Base-by-base conservation (phyloP, 2,113 vertebrate genomes). In the Serinus canaria region DNA sequence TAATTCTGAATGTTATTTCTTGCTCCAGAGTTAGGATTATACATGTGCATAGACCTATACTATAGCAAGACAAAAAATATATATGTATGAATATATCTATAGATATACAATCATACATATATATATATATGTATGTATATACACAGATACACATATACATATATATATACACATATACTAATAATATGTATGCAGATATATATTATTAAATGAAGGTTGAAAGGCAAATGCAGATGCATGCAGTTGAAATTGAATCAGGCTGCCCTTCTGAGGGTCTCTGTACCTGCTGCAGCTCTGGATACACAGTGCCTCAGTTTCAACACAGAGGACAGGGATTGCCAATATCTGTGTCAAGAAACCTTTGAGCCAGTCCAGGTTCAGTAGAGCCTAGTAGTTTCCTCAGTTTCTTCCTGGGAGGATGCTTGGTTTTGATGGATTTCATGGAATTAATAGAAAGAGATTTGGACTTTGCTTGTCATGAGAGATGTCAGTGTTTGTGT, bases 311-410 rank as follows among this genome's bases (percentile, higher is more conserved):
- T 88, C n/a, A 37, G 5, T 6, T 15, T 67, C 47, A 50, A 13
- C 1, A 1, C 0, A 0, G 7, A 43, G 30, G 21, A 55, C 2
- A n/a, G 9, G 3, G 11, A 31, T 27, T 60, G 13, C 3, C 11
- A 17, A 9, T 7, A 31, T 1, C 4, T 58, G 66, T 50, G 28
- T 6, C 6, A 83, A 55, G 28, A 53, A 50, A 7, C 39, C 37
- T 69, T 18, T 63, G 25, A 30, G 9, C 4, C 17, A 66, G 6
- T 15, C 3, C 6, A 62, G 3, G 3, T 49, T 56, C 15, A 13
- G 11, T 3, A 47, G 35, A 74, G 7, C 8, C 23, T 13, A 39
- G 9, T 13, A 39, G 9, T 9, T 49, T 12, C 4, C 14, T 4
- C 16, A 5, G 1, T 1, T 62, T 13, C 8, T 81, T 69, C 9